phyloP scores from a whole-genome alignment of 2,113 vertebrate genomes.

The Origma solitaria region DNA sequence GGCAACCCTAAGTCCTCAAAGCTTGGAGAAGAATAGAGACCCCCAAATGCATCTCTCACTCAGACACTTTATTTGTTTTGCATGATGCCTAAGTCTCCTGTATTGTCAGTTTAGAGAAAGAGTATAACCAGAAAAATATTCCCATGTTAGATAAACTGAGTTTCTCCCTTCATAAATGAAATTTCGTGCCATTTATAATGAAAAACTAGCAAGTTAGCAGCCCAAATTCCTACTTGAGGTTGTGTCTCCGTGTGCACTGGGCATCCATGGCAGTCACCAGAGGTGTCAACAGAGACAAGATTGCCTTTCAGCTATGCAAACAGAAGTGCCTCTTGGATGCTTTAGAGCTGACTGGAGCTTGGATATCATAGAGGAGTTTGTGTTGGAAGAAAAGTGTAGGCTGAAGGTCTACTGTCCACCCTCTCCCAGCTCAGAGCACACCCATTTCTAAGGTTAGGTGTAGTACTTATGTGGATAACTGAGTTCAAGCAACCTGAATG shows the following conservation, averaged over 20 bases:
- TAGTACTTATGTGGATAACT: neutral
- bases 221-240: neutral
- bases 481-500: neutral
- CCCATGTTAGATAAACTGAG: neutral
- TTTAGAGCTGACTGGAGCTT: neutral
- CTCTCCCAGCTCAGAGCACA: neutral
- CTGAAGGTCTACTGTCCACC: neutral
- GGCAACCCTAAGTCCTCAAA: neutral
- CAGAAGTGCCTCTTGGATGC: neutral
- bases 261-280: neutral
- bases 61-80: neutral
- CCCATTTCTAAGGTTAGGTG: neutral
- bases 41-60: neutral
- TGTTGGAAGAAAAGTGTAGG: neutral
- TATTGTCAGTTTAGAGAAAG: neutral
- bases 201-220: neutral
- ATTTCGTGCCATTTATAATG: neutral
- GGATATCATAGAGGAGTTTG: neutral
- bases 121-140: neutral
- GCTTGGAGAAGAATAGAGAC: neutral
- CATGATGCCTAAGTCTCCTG: neutral
- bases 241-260: neutral
- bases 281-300: neutral
- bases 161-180: neutral
- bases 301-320: neutral